phyloP scores from a whole-genome alignment of 30 jellyfish, hydroid and myxozoan species.

The Turritopsis rubra region DNA sequence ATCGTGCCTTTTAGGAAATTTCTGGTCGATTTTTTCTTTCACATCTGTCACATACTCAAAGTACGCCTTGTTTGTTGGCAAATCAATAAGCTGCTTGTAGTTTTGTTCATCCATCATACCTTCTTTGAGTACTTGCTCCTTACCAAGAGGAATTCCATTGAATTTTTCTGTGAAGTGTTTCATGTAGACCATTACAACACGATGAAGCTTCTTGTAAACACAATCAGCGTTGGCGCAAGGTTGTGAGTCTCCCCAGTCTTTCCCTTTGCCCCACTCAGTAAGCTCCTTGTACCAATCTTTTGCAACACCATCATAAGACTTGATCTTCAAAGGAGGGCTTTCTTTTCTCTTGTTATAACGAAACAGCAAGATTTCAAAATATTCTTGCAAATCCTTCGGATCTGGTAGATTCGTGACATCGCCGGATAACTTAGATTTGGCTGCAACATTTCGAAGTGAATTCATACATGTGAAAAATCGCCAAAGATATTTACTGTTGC shows the following conservation, averaged over 20 bases:
- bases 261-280: background rate
- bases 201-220: background rate
- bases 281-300: background rate
- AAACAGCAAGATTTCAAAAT: background rate
- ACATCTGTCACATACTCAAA: background rate
- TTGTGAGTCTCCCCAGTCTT: background rate
- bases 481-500: conserved; percentile 32
- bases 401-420: background rate
- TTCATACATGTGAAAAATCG: conserved; percentile 19
- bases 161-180: background rate
- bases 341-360: background rate
- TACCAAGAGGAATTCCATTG: background rate
- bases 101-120: background rate
- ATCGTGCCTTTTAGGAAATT: background rate
- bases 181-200: background rate
- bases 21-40: background rate
- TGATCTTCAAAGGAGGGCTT: background rate
- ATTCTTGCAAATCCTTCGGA: background rate
- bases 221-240: background rate
- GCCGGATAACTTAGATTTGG: background rate
- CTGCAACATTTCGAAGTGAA: background rate
- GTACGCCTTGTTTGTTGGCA: background rate
- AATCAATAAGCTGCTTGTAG: background rate
- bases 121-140: background rate
- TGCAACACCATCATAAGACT: background rate